Evolutionary conservation across 2,888 invertebrate genomes (phyloP).

Genomic region (Myopa tessellatipennis): DNA sequence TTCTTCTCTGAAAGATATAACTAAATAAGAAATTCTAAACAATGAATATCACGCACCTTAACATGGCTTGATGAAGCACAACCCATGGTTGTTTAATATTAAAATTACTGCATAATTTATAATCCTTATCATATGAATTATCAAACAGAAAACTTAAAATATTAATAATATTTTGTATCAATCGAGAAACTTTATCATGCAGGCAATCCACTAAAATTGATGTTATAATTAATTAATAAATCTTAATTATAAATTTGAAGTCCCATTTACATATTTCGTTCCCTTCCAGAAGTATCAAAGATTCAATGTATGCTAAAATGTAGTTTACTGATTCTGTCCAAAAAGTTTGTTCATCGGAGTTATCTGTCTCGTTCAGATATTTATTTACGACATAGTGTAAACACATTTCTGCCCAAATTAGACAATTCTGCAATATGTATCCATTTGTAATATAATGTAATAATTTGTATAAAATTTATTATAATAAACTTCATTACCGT

Average conservation of each 20-base stretch:
- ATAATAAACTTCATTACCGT: slow-evolving; percentile 38
- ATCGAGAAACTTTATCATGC: slow-evolving; percentile 41
- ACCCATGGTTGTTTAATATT: slow-evolving; percentile 85
- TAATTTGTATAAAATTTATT: too few species aligned
- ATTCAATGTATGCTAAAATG: slow-evolving; percentile 68
- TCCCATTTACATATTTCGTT: slow-evolving; percentile 68
- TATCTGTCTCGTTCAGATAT: slow-evolving; percentile 70
- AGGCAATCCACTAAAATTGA: slow-evolving; percentile 37
- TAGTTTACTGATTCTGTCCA: slow-evolving; percentile 69
- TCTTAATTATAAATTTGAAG: slow-evolving; percentile 3
- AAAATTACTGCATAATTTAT: slow-evolving; percentile 75
- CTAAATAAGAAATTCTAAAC: background rate
- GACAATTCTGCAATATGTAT: slow-evolving; percentile 70
- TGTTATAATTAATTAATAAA: background rate
- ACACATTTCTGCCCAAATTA: slow-evolving; percentile 82
- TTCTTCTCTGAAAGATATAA: slow-evolving; percentile 72
- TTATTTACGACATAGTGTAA: slow-evolving; percentile 79
- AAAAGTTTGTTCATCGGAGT: slow-evolving; percentile 67
- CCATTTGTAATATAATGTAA: background rate
- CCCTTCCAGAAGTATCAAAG: slow-evolving; percentile 71
- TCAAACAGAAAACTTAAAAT: slow-evolving; percentile 78
- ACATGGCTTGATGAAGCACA: slow-evolving; percentile 82
- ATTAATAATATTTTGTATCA: slow-evolving; percentile 48
- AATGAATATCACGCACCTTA: slow-evolving; percentile 67
- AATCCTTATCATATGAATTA: slow-evolving; percentile 71